These are phyloP conservation scores for Operophtera brumata DNA, from an alignment of 2,888 invertebrate species.

Conservation along the genomic window DNA sequence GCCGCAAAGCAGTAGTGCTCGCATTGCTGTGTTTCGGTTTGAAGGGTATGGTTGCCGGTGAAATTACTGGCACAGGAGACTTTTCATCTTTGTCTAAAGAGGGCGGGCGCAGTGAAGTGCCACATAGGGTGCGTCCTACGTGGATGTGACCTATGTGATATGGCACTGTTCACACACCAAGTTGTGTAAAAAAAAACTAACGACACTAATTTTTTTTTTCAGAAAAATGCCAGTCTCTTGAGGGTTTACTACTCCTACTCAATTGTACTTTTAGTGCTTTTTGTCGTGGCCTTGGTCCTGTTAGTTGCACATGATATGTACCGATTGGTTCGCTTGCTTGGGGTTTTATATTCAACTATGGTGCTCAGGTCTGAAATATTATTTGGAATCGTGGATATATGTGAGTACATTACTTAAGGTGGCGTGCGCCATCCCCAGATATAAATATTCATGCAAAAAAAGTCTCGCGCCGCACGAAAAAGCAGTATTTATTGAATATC, in stretches of 20 bases:
- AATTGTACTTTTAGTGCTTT: constrained; percentile 8
- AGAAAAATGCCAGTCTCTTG: constrained; percentile 33
- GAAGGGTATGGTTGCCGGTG: too few relatives aligned
- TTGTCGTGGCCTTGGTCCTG: not conserved
- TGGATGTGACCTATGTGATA: too few relatives aligned
- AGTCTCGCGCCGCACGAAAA: too few relatives aligned
- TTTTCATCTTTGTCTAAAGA: too few relatives aligned
- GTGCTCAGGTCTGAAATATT: not conserved
- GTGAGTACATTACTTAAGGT: not conserved
- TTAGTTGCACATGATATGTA: not conserved
- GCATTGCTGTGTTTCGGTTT: too few relatives aligned
- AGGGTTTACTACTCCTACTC: constrained; percentile 28
- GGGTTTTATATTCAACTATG: not conserved
- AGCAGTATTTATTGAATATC: too few relatives aligned
- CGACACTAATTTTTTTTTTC: constrained; percentile 10
- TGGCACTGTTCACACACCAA: not conserved
- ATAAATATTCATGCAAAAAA: too few relatives aligned
- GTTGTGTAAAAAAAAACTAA: not conserved
- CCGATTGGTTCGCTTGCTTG: not conserved
- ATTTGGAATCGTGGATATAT: not conserved
- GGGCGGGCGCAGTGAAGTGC: too few relatives aligned
- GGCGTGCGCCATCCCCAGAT: too few relatives aligned
- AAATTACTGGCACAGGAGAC: too few relatives aligned
- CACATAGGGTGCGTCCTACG: too few relatives aligned
- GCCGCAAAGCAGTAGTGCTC: too few relatives aligned